phyloP scores from a whole-genome alignment of 2,888 invertebrate species.

The Athetis lepigone region DNA sequence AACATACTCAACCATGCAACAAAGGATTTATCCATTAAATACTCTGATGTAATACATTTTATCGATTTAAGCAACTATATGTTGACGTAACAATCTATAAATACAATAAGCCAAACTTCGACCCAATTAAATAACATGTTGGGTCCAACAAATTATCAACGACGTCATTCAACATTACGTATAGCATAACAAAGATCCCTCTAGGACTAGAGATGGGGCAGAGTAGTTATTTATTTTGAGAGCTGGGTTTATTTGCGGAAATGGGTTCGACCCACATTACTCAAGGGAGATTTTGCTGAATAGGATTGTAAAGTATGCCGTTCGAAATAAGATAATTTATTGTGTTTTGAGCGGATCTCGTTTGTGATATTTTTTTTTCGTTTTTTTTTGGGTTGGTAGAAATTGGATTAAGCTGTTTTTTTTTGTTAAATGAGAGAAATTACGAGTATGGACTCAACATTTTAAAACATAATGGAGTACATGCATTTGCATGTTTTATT shows the following conservation, averaged over 20 bases:
- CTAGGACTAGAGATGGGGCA: constrained; percentile 63
- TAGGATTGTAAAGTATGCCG: constrained; percentile 83
- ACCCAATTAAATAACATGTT: constrained; percentile 62
- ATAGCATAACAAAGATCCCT: constrained; percentile 74
- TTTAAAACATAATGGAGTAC: too few relatives aligned
- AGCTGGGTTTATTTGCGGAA: constrained; percentile 87
- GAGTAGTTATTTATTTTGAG: constrained; percentile 86
- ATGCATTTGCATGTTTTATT: too few relatives aligned
- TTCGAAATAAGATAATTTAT: constrained; percentile 82
- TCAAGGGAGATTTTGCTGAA: constrained; percentile 87
- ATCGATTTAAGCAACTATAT: constrained; percentile 25
- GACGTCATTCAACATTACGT: constrained; percentile 61
- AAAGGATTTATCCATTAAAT: constrained; percentile 36
- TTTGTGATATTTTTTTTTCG: constrained; percentile 27
- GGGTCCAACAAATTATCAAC: constrained; percentile 52
- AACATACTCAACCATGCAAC: constrained; percentile 32
- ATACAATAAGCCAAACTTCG: constrained; percentile 54
- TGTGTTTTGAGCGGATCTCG: constrained; percentile 73
- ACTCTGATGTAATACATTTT: constrained; percentile 29
- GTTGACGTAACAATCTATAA: constrained; percentile 51
- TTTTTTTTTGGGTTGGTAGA: constrained; percentile 30
- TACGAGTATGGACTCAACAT: too few relatives aligned
- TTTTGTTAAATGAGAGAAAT: constrained; percentile 25
- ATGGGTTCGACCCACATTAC: constrained; percentile 86
- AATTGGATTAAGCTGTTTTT: constrained; percentile 19